Conservation (phyloP, 2,888 invertebrate species). For the Atrina japonica region DNA sequence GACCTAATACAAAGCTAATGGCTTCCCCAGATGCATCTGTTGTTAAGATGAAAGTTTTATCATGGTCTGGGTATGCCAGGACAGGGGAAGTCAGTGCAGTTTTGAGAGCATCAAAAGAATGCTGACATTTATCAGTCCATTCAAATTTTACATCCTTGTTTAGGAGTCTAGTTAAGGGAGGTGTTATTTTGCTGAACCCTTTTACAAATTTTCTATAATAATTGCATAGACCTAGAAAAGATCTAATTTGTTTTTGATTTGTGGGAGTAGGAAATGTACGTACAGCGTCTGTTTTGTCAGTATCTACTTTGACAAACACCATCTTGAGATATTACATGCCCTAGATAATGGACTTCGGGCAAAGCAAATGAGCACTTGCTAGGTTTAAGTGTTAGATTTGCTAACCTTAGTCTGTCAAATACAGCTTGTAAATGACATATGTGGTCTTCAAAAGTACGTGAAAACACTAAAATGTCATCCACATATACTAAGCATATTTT, state of each 20-base stretch:
- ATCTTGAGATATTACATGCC: slow-evolving; percentile 43
- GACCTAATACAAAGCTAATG: slow-evolving; percentile 48
- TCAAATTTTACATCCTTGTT: too few species aligned
- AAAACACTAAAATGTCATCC: too few species aligned
- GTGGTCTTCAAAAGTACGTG: slow-evolving; percentile 40
- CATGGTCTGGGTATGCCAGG: too few species aligned
- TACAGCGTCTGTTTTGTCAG: slow-evolving; percentile 42
- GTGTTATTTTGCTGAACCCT: slow-evolving; percentile 38
- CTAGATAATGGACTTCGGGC: slow-evolving; percentile 41
- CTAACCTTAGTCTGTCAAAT: slow-evolving; percentile 43
- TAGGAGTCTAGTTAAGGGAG: slow-evolving; percentile 37
- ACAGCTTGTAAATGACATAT: slow-evolving; percentile 40
- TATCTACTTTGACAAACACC: slow-evolving; percentile 44
- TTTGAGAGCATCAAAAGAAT: slow-evolving; percentile 46
- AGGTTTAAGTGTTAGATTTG: slow-evolving; percentile 47
- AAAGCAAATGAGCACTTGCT: too few species aligned
- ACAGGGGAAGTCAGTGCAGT: slow-evolving; percentile 43
- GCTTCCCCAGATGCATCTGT: slow-evolving; percentile 46
- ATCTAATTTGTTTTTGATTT: slow-evolving; percentile 41
- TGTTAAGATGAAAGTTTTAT: slow-evolving; percentile 43
- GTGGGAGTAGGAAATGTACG: slow-evolving; percentile 41
- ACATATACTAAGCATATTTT: too few species aligned
- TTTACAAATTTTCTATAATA: slow-evolving; percentile 49
- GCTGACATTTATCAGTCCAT: too few species aligned
- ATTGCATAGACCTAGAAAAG: too few species aligned